Evolutionary conservation across 2,888 invertebrate species (phyloP).

Genomic region (Ametastegia equiseti): DNA sequence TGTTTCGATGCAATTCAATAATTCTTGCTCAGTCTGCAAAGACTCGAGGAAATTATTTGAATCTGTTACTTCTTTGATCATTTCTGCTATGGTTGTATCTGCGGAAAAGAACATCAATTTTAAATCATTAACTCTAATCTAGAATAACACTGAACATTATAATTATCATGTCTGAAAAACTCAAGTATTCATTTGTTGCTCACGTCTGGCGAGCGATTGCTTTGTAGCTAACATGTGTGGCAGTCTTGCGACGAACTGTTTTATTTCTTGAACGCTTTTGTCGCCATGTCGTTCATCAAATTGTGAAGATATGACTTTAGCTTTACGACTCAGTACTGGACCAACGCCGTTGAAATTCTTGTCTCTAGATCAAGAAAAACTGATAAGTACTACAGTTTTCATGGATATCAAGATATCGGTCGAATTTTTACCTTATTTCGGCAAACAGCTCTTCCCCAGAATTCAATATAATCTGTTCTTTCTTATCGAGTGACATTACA

Average conservation of each 20-base stretch:
- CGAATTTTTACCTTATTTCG: slow-evolving; percentile 80
- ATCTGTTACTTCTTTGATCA: slow-evolving; percentile 91
- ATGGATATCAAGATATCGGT: not conserved
- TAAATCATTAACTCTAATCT: too few relatives aligned
- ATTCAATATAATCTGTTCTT: slow-evolving; percentile 88
- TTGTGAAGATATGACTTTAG: slow-evolving; percentile 90
- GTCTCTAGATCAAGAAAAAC: slow-evolving; percentile 79
- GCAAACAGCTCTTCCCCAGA: slow-evolving; percentile 93
- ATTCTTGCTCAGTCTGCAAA: slow-evolving; percentile 92
- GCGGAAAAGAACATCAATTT: too few relatives aligned
- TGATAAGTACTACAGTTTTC: not conserved
- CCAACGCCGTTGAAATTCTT: slow-evolving; percentile 96
- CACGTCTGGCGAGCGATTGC: slow-evolving; percentile 86
- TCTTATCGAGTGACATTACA: slow-evolving; percentile 82
- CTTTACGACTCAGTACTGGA: slow-evolving; percentile 89
- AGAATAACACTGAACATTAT: too few relatives aligned
- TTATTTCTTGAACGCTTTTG: slow-evolving; percentile 96
- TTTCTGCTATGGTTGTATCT: slow-evolving; percentile 96
- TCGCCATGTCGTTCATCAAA: slow-evolving; percentile 91
- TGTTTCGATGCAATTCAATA: slow-evolving; percentile 93
- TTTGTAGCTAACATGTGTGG: slow-evolving; percentile 93
- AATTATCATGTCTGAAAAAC: too few relatives aligned
- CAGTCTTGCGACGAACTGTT: slow-evolving; percentile 92
- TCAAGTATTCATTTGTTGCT: slow-evolving; percentile 52
- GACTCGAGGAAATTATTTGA: slow-evolving; percentile 87